phyloP scores from a whole-genome alignment of 2,113 vertebrate genomes.

The Narcine bancroftii region DNA sequence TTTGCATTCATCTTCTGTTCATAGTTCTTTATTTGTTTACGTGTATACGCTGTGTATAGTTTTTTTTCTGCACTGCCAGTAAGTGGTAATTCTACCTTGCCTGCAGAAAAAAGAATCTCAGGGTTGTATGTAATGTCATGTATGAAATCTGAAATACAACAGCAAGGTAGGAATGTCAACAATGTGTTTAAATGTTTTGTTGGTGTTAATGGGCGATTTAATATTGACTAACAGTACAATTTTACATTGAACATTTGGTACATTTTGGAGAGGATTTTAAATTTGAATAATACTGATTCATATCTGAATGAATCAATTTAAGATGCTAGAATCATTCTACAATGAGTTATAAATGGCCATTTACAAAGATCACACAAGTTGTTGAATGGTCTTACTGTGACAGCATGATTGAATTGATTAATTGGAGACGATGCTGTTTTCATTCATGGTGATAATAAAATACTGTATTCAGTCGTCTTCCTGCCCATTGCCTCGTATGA shows the following conservation, averaged over 20 bases:
- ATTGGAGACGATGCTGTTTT: background rate
- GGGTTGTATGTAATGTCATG: too few species aligned
- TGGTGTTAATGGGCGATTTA: background rate
- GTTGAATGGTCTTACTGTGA: background rate
- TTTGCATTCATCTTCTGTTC: too few species aligned
- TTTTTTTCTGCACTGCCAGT: too few species aligned
- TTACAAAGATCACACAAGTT: background rate
- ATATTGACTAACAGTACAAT: background rate
- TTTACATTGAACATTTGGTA: background rate
- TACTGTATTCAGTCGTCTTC: background rate
- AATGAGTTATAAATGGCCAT: background rate
- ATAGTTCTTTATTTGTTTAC: too few species aligned
- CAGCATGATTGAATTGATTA: background rate
- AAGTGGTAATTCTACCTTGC: too few species aligned
- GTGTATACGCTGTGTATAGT: too few species aligned
- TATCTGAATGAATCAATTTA: background rate
- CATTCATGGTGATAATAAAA: background rate
- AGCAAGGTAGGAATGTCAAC: background rate
- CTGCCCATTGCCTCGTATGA: background rate
- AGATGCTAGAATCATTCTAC: background rate
- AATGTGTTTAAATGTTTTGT: background rate
- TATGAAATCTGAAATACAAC: too few species aligned
- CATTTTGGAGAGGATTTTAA: background rate
- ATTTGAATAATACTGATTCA: background rate
- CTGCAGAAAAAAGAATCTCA: too few species aligned